Conservation (phyloP, 2,113 vertebrate genomes). For the Gambusia holbrooki region DNA sequence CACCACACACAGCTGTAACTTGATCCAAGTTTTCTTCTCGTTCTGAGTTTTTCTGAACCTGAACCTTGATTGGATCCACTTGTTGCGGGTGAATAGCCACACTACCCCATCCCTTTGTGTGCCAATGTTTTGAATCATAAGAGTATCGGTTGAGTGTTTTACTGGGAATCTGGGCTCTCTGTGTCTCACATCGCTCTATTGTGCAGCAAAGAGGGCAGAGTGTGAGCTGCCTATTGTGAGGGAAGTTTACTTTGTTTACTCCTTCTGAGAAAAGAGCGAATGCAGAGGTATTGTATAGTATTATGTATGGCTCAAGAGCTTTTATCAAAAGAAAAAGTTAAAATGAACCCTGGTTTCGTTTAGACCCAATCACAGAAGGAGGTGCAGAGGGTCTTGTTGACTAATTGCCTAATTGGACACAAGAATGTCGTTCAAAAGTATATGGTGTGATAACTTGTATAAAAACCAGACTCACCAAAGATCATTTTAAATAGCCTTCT, state of each 20-base stretch:
- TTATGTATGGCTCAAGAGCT: neutral
- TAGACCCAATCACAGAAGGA: too few relatives aligned
- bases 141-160: constrained; percentile 40
- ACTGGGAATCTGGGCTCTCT: constrained; percentile 56
- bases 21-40: constrained; percentile 33
- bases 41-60: constrained; percentile 33
- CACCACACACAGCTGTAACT: constrained; percentile 36
- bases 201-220: constrained; percentile 62
- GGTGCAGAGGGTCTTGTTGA: too few relatives aligned
- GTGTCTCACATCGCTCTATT: constrained; percentile 69
- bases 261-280: constrained; percentile 42
- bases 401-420: too few relatives aligned
- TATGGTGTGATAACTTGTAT: too few relatives aligned
- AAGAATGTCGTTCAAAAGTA: too few relatives aligned
- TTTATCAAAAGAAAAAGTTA: constrained; percentile 10
- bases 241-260: constrained; percentile 59
- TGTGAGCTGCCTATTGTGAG: constrained; percentile 56
- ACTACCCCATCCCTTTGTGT: constrained; percentile 40
- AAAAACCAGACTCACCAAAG: too few relatives aligned
- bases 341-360: too few relatives aligned
- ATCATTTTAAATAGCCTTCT: too few relatives aligned
- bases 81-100: constrained; percentile 49
- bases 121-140: constrained; percentile 32
- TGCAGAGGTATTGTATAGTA: neutral
- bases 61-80: constrained; percentile 45